Conservation (phyloP, 2,797 vertebrate species). For the Poecilia picta region DNA sequence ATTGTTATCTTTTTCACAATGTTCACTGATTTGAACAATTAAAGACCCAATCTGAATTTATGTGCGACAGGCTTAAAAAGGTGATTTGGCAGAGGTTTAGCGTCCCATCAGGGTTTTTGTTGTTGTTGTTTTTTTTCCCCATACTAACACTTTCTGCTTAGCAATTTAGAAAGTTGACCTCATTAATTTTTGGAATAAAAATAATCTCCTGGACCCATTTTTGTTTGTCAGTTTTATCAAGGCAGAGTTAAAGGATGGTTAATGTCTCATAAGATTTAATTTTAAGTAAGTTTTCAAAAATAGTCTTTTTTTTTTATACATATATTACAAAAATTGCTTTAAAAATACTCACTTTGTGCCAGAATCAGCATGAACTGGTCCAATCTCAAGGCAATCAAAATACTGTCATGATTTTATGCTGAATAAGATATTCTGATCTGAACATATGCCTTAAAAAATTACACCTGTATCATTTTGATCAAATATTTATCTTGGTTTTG, state of each 20-base stretch:
- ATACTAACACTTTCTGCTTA: neutral
- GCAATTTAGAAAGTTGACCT: neutral
- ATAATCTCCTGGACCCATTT: neutral
- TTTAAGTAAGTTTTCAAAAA: neutral
- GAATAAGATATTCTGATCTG: neutral
- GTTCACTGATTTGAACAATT: slow-evolving; percentile 3
- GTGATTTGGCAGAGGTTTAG: neutral
- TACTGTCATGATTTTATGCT: neutral
- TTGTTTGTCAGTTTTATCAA: neutral
- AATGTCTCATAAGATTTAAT: neutral
- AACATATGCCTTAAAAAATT: neutral
- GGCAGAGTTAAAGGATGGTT: neutral
- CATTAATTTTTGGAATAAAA: neutral
- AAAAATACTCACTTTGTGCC: neutral
- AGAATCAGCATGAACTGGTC: neutral
- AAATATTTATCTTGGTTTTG: neutral
- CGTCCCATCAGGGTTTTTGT: neutral
- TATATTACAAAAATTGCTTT: neutral
- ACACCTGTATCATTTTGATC: neutral
- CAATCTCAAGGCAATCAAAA: neutral
- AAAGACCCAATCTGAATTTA: neutral
- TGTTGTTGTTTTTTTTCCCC: neutral
- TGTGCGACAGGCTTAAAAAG: neutral
- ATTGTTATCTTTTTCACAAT: slow-evolving; percentile 2
- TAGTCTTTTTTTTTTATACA: neutral